phyloP scores from a whole-genome alignment of 2,888 invertebrate species.

The Tinea trinotella region DNA sequence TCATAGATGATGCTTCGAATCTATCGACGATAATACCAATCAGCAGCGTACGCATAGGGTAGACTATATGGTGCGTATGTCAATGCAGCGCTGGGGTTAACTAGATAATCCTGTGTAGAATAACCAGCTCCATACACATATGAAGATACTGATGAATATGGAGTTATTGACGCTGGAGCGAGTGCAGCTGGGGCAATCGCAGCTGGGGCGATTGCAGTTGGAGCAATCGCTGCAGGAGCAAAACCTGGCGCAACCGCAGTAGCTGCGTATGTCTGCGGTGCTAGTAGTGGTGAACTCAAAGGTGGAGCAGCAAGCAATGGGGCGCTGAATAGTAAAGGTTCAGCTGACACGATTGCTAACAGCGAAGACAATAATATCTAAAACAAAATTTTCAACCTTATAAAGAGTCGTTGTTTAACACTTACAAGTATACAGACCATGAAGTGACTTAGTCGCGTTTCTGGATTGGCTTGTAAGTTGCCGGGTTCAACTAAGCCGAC shows the following conservation, averaged over 20 bases:
- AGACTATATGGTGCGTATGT: conserved; percentile 27
- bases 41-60: conserved; percentile 30
- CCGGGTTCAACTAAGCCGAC: too few species aligned
- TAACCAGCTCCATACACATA: conserved; percentile 34
- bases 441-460: too few species aligned
- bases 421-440: too few species aligned
- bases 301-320: conserved; percentile 22
- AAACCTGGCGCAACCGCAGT: conserved; percentile 27
- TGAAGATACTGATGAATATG: conserved; percentile 32
- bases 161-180: conserved; percentile 23
- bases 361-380: conserved; percentile 36
- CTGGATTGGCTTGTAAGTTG: too few species aligned
- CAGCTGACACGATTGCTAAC: conserved; percentile 32
- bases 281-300: background rate
- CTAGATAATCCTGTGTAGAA: conserved; percentile 24
- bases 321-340: conserved; percentile 34
- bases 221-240: background rate
- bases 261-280: conserved; percentile 25
- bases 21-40: conserved; percentile 23
- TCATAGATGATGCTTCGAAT: background rate
- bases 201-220: background rate
- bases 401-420: too few species aligned
- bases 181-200: background rate
- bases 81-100: conserved; percentile 15
- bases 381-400: too few species aligned